A percentile compares a stretch with the other conserved stretches of the same genome.
Conservation (phyloP, 2,113 vertebrate genomes). For the Brachirus orientalis region DNA sequence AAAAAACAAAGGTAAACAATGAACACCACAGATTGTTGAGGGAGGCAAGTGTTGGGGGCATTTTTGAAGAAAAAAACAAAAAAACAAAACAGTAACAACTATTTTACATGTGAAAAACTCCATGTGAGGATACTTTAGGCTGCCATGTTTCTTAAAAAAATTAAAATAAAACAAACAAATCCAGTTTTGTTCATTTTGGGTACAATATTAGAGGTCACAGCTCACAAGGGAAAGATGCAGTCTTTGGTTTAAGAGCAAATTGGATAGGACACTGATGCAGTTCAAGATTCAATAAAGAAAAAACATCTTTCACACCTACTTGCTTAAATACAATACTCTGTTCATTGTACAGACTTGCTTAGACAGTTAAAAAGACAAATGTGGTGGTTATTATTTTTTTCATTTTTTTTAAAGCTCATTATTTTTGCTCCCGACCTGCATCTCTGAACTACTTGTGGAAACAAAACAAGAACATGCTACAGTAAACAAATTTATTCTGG, state of each 20-base stretch:
- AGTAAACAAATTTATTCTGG: constrained; percentile 96
- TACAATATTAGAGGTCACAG: constrained; percentile 61
- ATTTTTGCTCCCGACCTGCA: constrained; percentile 84
- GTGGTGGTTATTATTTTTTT: constrained; percentile 59
- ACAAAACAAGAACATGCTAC: constrained; percentile 86
- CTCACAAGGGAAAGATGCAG: constrained; percentile 75
- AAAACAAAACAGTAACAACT: constrained; percentile 61
- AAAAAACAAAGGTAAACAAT: constrained; percentile 32
- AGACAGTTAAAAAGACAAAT: constrained; percentile 81
- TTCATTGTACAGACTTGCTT: constrained; percentile 82
- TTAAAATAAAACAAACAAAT: constrained; percentile 5
- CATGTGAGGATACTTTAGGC: constrained; percentile 47
- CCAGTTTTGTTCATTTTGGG: constrained; percentile 52
- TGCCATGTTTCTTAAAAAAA: constrained; percentile 23
- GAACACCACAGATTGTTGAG: constrained; percentile 19
- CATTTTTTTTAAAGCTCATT: constrained; percentile 15
- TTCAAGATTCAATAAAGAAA: constrained; percentile 74
- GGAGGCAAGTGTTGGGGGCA: constrained; percentile 16
- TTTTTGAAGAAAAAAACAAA: constrained; percentile 11
- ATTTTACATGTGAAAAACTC: constrained; percentile 72
- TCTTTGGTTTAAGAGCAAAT: constrained; percentile 90
- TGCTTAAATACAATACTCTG: constrained; percentile 84
- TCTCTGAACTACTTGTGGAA: constrained; percentile 72
- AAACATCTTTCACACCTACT: constrained; percentile 84
- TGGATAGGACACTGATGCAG: constrained; percentile 68